Conservation (phyloP, 1,140 invertebrate genomes). For the Drosophila pachea region DNA sequence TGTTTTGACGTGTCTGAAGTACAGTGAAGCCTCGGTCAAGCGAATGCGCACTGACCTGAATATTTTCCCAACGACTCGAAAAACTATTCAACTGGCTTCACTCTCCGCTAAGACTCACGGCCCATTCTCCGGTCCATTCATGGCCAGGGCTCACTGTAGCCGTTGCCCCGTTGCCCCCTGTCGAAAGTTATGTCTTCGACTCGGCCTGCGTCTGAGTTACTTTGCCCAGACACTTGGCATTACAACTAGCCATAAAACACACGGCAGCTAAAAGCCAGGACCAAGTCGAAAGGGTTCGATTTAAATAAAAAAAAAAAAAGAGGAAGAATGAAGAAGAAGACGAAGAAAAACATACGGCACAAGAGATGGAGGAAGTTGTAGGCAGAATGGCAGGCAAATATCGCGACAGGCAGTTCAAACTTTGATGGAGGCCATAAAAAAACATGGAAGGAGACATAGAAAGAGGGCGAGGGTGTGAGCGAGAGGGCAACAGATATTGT, state of each 20-base stretch:
- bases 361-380: not conserved
- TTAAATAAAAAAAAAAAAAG: not conserved
- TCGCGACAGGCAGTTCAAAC: constrained; percentile 65
- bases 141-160: no score
- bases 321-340: no score
- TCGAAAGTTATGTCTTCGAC: constrained; percentile 18
- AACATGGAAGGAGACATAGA: constrained; percentile 19
- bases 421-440: constrained; percentile 55
- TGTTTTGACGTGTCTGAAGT: constrained; percentile 2
- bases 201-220: constrained; percentile 21
- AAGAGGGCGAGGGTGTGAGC: not conserved
- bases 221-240: constrained; percentile 47
- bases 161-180: no score
- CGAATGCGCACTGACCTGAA: not conserved
- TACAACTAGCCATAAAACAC: constrained; percentile 58
- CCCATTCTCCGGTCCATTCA: no score
- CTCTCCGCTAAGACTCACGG: no score
- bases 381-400: constrained; percentile 17
- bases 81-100: no score
- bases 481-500: no score
- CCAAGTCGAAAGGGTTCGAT: not conserved
- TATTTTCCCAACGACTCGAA: no score
- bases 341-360: no score
- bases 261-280: constrained; percentile 33
- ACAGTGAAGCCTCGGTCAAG: constrained; percentile 28